Conservation (phyloP, 1,140 invertebrate genomes). For the Platyscapa corneri region DNA sequence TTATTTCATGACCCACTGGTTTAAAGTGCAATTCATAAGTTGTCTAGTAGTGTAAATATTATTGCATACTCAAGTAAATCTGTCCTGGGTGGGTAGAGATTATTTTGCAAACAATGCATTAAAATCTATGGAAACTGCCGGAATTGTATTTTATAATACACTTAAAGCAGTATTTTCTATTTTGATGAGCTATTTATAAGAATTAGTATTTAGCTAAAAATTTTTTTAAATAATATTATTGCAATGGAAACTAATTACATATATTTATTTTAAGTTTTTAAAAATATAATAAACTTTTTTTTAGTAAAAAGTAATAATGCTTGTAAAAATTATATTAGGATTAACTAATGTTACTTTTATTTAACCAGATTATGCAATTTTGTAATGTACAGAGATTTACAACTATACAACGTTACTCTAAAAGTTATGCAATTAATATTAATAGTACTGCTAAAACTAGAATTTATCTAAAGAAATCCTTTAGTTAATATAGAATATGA, state of each 20-base stretch:
- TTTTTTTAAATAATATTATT: no score
- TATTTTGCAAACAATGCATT: background rate
- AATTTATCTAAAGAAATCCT: no score
- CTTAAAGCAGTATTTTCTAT: background rate
- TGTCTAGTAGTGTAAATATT: slow-evolving; percentile 6
- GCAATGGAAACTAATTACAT: background rate
- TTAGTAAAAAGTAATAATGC: no score
- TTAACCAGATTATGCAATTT: no score
- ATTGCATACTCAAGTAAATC: background rate
- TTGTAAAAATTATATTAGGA: no score
- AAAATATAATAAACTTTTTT: no score
- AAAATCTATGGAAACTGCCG: slow-evolving; percentile 1
- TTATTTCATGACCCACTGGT: background rate
- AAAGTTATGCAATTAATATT: no score
- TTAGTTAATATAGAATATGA: no score
- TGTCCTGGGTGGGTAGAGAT: background rate
- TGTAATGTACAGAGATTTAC: no score
- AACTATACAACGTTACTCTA: no score
- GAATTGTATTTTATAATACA: background rate
- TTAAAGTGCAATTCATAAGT: background rate
- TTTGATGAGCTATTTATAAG: slow-evolving; percentile 14
- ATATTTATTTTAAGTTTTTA: background rate
- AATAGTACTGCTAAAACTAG: no score
- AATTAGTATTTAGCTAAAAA: background rate
- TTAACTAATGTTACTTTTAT: no score